phyloP scores from a whole-genome alignment of 2,797 vertebrate species.

The Paguma larvata region DNA sequence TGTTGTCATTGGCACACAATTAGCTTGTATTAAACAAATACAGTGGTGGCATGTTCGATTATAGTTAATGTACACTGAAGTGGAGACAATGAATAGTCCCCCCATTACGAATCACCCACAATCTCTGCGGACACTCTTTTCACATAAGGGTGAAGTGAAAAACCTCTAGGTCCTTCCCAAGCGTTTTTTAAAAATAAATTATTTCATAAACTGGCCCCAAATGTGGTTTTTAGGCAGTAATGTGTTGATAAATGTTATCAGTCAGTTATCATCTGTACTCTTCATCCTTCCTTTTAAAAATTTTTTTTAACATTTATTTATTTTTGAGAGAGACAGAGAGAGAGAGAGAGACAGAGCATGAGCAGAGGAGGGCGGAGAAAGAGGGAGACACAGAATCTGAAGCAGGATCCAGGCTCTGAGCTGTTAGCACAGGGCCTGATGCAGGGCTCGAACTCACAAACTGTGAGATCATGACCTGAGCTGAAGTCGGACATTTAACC shows the following conservation, averaged over 20 bases:
- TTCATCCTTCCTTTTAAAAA: not conserved
- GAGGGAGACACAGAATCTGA: no score
- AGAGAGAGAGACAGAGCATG: no score
- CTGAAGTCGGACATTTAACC: no score
- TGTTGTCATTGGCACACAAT: not conserved
- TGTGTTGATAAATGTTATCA: not conserved
- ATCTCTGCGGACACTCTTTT: not conserved
- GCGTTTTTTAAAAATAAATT: not conserved
- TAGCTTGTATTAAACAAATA: slow-evolving; percentile 19
- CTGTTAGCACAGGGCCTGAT: no score
- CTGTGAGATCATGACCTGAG: no score
- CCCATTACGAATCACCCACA: not conserved
- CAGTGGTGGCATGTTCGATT: not conserved
- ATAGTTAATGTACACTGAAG: not conserved
- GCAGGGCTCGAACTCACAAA: no score
- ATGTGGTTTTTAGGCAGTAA: not conserved
- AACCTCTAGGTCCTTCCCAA: not conserved
- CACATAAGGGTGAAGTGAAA: not conserved
- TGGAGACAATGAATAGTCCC: not conserved
- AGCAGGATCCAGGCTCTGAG: no score
- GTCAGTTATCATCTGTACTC: not conserved
- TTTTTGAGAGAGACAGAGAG: no score
- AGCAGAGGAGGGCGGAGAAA: no score
- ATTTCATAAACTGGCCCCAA: not conserved
- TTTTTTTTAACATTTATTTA: no score